Base-by-base conservation (phyloP, 1,140 invertebrate genomes). In the Lysiphlebus fabarum region DNA sequence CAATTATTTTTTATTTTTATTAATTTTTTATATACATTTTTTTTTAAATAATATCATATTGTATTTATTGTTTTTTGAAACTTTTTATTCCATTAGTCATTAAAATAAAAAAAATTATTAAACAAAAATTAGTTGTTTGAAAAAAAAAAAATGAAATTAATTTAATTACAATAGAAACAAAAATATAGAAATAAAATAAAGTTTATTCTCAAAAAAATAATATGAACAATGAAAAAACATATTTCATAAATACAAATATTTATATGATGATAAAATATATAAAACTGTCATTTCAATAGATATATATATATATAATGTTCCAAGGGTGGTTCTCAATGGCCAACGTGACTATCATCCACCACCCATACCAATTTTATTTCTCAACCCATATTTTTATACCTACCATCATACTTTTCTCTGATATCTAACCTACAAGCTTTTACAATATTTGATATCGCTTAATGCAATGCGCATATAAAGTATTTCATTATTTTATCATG, bases 401-500 rank as follows among this genome's bases (percentile, higher is more conserved):
- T 48, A 48, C 14, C 12, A 34, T 57, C 34, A 36, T 17, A 17
- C 17, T 17, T 17, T 17, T 17, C 17, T 17, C 17, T 17, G 17
- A 17, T 17, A 17, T 17, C 17, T 17, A 17, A 50, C 51, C 49
- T 53, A 53, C 36, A 33, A 42, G 43, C n/a, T 58, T 17, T 12
- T 26, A 42, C 43, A 55, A 58, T 64, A 64, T 58, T 61, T 61
- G 59, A 64, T 58, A 61, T 58, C 62, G 50, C 44, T 64, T 64
- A 64, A 64, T 64, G 62, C 43, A 37, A 64, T 64, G 62, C 62
- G 62, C 62, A 64, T 64, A 64, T 61, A 64, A 64, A 64, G 62
- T 64, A 64, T 64, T 64, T 60, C 53, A 64, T 64, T 61, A 64
- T 57, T 54, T n/a, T 34, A 54, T 48, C 50, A 40, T 6, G 43